Conservation (phyloP, 2,797 vertebrate species). For the Pangasius krempfi region DNA sequence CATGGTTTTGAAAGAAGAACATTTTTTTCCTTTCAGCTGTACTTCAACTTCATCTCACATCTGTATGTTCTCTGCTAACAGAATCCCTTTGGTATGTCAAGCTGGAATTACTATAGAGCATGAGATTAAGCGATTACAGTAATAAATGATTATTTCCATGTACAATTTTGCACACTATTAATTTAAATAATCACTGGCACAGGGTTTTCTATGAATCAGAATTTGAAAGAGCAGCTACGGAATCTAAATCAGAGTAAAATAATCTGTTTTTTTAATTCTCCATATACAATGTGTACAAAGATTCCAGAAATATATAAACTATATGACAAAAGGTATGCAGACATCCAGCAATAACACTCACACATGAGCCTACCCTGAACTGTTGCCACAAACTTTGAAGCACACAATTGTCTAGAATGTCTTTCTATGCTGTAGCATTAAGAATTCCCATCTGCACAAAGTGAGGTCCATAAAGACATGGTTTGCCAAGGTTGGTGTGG, state of each 20-base stretch:
- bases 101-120: not conserved
- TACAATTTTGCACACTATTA: not conserved
- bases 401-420: not conserved
- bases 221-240: not conserved
- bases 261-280: not conserved
- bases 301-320: not conserved
- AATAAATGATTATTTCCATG: constrained; percentile 8
- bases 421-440: too few relatives aligned
- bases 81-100: constrained; percentile 27
- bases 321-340: not conserved
- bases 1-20: not conserved
- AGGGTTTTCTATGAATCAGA: not conserved
- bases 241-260: constrained; percentile 3
- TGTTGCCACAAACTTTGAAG: not conserved
- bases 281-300: not conserved
- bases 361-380: not conserved
- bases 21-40: constrained; percentile 13
- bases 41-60: constrained; percentile 2
- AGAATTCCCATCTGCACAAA: too few relatives aligned
- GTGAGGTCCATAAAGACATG: not conserved
- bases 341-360: not conserved
- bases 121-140: not conserved
- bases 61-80: not conserved
- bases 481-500: not conserved
- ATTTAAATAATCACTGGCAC: not conserved